Percentiles rank a stretch among this genome's conserved stretches.
Evolutionary conservation across 2,888 invertebrate genomes (phyloP).

Genomic region (Orthosia cruda): DNA sequence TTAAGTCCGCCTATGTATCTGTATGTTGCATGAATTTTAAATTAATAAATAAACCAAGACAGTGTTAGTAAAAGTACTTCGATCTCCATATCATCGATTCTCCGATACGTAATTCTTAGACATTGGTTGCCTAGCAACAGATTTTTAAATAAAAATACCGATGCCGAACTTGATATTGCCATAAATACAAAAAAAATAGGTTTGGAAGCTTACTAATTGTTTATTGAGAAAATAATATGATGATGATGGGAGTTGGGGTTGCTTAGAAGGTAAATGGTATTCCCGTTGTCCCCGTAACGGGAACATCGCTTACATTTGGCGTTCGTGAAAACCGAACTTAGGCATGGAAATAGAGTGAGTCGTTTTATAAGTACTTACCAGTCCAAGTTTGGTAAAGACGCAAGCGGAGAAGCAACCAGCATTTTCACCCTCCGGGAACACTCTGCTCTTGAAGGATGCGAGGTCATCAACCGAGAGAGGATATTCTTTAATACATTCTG

Average conservation of each 20-base stretch:
- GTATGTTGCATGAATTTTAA: too few relatives aligned
- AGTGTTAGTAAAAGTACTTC: too few relatives aligned
- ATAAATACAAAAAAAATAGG: background rate
- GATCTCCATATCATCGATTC: too few relatives aligned
- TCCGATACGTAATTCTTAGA: background rate
- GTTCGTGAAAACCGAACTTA: too few relatives aligned
- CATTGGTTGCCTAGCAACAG: background rate
- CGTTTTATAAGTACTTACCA: slow-evolving; percentile 74
- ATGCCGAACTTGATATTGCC: background rate
- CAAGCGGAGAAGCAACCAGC: slow-evolving; percentile 82
- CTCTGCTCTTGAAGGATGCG: slow-evolving; percentile 71
- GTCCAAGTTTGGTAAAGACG: slow-evolving; percentile 76
- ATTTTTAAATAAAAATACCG: background rate
- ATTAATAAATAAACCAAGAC: too few relatives aligned
- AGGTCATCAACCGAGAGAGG: slow-evolving; percentile 77
- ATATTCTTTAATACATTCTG: slow-evolving; percentile 75
- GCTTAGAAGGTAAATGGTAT: too few relatives aligned
- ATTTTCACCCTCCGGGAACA: slow-evolving; percentile 74
- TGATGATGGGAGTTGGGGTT: background rate
- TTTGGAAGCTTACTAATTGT: background rate
- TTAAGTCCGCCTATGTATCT: too few relatives aligned
- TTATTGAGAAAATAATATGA: background rate
- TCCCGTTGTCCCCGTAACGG: too few relatives aligned
- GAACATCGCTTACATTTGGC: background rate
- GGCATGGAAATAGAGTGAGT: background rate